phyloP scores from a whole-genome alignment of 2,797 vertebrate genomes.

The Spheniscus humboldti region DNA sequence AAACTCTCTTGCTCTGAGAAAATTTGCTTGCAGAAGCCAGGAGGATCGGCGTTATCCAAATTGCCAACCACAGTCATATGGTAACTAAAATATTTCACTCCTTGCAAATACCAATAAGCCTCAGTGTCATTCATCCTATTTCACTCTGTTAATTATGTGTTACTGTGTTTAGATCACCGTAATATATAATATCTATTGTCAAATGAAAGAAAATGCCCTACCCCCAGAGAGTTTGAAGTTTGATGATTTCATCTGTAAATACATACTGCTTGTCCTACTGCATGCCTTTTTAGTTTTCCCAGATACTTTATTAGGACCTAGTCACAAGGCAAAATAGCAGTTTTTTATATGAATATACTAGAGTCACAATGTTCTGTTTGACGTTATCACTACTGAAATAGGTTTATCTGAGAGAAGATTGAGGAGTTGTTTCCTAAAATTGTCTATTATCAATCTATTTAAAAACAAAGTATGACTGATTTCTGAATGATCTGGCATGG shows the following conservation, averaged over 20 bases:
- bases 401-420: background rate
- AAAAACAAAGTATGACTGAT: background rate
- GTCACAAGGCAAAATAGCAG: background rate
- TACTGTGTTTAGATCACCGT: background rate
- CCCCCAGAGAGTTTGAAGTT: background rate
- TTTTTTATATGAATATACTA: background rate
- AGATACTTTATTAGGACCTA: background rate
- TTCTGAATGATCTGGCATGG: background rate
- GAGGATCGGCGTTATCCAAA: background rate
- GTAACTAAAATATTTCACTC: background rate
- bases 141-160: background rate
- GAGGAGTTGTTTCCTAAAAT: background rate
- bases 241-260: background rate
- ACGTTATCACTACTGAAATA: background rate
- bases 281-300: background rate
- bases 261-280: background rate
- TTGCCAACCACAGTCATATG: background rate
- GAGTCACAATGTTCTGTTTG: background rate
- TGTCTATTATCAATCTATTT: background rate
- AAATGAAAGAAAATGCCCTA: background rate
- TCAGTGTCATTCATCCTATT: background rate
- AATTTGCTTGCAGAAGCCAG: background rate
- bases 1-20: background rate
- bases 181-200: background rate
- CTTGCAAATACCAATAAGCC: background rate